Evolutionary conservation across 1,140 invertebrate genomes (phyloP).

Genomic region (Papilio xuthus): DNA sequence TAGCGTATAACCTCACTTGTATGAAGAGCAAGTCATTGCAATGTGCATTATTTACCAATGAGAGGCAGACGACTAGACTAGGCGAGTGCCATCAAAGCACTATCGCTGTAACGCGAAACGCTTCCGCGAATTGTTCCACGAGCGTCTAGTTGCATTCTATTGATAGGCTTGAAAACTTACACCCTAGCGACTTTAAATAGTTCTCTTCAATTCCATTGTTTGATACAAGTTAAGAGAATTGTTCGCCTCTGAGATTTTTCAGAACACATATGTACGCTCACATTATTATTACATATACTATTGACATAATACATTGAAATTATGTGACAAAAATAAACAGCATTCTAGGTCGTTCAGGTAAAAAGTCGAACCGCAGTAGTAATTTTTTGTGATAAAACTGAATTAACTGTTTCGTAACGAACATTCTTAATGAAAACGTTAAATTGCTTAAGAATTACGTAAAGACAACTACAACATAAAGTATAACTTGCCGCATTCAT

Average conservation of each 20-base stretch:
- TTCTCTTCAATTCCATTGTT: constrained; percentile 7
- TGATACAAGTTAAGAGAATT: not conserved
- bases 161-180: constrained; percentile 8
- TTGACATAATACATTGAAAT: not conserved
- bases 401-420: not conserved
- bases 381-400: not conserved
- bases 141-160: constrained; percentile 16
- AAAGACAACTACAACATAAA: not conserved
- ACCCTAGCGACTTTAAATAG: not conserved
- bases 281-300: not conserved
- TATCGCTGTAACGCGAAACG: constrained; percentile 43
- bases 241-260: not conserved
- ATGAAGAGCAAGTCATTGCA: not conserved
- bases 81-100: constrained; percentile 55
- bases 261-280: too few relatives aligned
- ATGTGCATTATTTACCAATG: constrained; percentile 35
- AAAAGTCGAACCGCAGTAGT: not conserved
- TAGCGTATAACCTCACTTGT: not conserved
- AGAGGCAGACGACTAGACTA: constrained; percentile 41
- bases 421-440: not conserved
- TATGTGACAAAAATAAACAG: not conserved
- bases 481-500: constrained; percentile 16
- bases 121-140: constrained; percentile 20
- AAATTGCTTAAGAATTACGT: constrained; percentile 16
- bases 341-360: not conserved